phyloP scores from a whole-genome alignment of 2,113 vertebrate genomes.

The Pituophis catenifer region DNA sequence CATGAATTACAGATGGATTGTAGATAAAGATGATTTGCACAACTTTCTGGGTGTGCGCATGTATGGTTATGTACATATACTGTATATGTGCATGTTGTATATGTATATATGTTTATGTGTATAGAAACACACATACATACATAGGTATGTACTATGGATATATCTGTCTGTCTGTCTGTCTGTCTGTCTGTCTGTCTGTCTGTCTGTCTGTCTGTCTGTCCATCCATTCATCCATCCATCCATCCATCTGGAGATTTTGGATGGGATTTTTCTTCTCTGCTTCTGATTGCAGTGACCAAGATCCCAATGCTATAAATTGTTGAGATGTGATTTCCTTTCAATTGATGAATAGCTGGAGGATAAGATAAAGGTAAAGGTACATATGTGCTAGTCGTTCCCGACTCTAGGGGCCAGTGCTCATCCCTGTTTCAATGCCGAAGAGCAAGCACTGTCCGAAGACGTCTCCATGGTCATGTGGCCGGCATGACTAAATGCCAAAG shows the following conservation, averaged over 20 bases:
- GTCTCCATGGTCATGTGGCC: no score
- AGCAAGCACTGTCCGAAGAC: no score
- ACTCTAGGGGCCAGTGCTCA: no score
- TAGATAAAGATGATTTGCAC: no score
- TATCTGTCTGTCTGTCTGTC: no score
- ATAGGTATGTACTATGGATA: not conserved
- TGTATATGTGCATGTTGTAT: not conserved
- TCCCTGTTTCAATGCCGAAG: no score
- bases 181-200: no score
- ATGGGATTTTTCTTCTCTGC: not conserved
- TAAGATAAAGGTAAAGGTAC: not conserved
- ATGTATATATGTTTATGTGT: not conserved
- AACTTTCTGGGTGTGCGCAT: not conserved
- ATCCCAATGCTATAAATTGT: not conserved
- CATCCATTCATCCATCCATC: no score
- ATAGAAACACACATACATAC: not conserved
- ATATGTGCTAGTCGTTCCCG: no score
- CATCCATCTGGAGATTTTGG: not conserved
- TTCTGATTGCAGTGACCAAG: conserved; percentile 28
- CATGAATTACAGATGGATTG: not conserved
- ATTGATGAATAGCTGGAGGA: not conserved
- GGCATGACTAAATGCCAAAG: no score
- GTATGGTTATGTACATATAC: no score
- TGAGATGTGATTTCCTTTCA: not conserved
- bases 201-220: no score